A percentile compares a stretch with the other conserved stretches of the same genome.
phyloP scores from a whole-genome alignment of 2,113 vertebrate species.

The Cyanoramphus novaezelandiae region DNA sequence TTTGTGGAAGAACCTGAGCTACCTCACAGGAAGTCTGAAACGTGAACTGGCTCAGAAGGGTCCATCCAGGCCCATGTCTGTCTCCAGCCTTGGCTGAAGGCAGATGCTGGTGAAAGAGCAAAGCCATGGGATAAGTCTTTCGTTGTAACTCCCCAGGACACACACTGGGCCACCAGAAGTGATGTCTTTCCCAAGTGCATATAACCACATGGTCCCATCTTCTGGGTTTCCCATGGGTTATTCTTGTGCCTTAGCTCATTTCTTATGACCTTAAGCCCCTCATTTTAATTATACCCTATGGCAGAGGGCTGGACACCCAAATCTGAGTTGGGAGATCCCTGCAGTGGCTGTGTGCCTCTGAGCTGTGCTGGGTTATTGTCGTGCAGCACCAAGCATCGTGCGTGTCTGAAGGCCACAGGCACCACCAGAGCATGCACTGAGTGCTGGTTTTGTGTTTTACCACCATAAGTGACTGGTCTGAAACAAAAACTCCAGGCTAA shows the following conservation, averaged over 20 bases:
- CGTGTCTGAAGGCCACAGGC: rapidly evolving
- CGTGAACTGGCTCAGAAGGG: background rate
- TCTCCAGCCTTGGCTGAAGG: background rate
- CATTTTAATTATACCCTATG: background rate
- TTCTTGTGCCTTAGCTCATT: background rate
- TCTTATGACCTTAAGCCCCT: background rate
- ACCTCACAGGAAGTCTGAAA: background rate
- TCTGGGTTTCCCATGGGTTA: background rate
- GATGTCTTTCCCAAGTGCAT: background rate
- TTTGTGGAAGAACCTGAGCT: background rate
- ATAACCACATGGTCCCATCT: background rate
- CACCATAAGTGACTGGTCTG: background rate
- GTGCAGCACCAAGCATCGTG: rapidly evolving
- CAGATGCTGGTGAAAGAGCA: background rate
- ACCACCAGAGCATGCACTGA: background rate
- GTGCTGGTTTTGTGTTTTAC: background rate
- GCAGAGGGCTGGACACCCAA: background rate
- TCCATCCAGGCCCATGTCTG: background rate
- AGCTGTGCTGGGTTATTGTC: background rate
- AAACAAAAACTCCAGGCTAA: background rate
- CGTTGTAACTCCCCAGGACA: background rate
- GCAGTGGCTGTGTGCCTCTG: background rate
- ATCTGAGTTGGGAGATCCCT: background rate
- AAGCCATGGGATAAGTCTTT: background rate
- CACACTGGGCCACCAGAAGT: background rate